Evolutionary conservation across 2,113 vertebrate genomes (phyloP).

Genomic region (Cromileptes altivelis): DNA sequence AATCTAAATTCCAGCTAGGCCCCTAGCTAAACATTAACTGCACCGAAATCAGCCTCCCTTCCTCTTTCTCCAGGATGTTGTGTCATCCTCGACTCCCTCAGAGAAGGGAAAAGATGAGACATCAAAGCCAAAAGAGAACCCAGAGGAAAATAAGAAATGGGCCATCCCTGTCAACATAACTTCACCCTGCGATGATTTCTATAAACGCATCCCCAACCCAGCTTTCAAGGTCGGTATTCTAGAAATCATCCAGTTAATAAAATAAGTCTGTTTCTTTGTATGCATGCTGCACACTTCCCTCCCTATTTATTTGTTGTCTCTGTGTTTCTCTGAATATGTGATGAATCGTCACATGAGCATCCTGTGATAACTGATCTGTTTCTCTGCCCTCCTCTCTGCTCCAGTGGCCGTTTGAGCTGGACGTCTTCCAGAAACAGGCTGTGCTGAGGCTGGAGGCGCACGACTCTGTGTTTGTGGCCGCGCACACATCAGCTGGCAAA

Average conservation of each 20-base stretch:
- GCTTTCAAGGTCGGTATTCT: constrained; percentile 83
- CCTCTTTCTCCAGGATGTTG: constrained; percentile 66
- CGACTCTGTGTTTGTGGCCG: constrained; percentile 91
- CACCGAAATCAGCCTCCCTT: constrained; percentile 21
- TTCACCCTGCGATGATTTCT: constrained; percentile 91
- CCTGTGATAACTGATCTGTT: neutral
- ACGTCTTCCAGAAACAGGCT: constrained; percentile 94
- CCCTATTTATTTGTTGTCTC: neutral
- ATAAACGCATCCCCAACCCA: constrained; percentile 91
- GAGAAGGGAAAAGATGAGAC: constrained; percentile 59
- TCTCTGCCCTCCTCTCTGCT: neutral
- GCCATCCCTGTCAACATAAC: constrained; percentile 89
- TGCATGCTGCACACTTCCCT: neutral
- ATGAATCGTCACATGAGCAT: constrained; percentile 9
- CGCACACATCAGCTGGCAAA: constrained; percentile 94
- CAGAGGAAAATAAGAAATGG: constrained; percentile 88
- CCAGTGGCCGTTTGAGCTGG: constrained; percentile 93
- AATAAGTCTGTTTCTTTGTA: neutral
- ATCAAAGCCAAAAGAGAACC: constrained; percentile 58
- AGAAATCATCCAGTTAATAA: neutral
- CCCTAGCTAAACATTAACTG: neutral
- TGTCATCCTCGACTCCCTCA: constrained; percentile 36
- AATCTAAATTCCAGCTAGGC: neutral
- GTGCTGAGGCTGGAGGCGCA: constrained; percentile 90
- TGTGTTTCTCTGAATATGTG: neutral